Base-by-base conservation (phyloP, 2,113 vertebrate genomes). In the Empidonax alnorum region DNA sequence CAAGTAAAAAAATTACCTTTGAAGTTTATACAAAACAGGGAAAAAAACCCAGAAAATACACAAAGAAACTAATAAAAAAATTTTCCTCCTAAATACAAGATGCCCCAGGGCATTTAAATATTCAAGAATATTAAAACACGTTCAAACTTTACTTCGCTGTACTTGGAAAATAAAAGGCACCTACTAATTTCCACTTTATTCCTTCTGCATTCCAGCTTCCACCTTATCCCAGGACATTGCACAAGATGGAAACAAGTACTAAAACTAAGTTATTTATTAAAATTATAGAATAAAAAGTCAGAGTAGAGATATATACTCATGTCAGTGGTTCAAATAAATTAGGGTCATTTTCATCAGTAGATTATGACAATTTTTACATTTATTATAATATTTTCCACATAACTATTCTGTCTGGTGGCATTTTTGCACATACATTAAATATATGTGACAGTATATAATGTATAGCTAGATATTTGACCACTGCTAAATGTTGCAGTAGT, bases 341-440 rank as follows among this genome's bases (percentile, higher is more conserved):
- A 93, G 85, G 73, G 77, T 75, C 23, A 93, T 94, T 96, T 96
- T 78, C 76, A 81, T 83, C 65, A 68, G 76, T 16, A 68, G 84
- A 74, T 27, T 16, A 78, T 22, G 76, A 93, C 68, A 90, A 74
- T 79, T 94, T 82, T 92, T 88, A 94, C 88, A 82, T 87, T 84
- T 93, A 93, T 97, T 94, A 65, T 77, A 91, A 91, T 91, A 84
- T 95, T 96, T 95, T 84, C 89, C 74, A 78, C 59, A 82, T 96
- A 96, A 87, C 87, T 96, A 93, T 84, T 94, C 68, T 77, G 31
- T 61, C 83, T 74, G 42, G 49, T 92, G 80, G 94, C 90, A 80
- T 47, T 87, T 96, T 68, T 85, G 68, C 59, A 72, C 55, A 31
- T 86, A 39, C 37, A 74, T 80, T 74, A 71, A 87, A 95, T 86